These are phyloP conservation scores for Phengaris alcon DNA, from an alignment of 2,888 invertebrate species.

Conservation along the genomic window DNA sequence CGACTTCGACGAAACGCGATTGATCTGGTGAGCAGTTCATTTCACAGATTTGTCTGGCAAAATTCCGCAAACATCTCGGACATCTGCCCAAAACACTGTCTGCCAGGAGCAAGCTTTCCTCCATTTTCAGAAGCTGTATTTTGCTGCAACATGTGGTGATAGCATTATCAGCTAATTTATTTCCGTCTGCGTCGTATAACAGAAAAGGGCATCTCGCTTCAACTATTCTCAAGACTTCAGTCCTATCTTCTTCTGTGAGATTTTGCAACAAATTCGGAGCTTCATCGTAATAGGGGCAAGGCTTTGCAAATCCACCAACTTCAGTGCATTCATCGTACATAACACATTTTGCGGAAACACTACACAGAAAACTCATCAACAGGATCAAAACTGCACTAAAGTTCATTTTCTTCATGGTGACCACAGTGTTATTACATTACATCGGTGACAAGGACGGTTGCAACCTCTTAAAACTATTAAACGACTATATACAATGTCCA, in stretches of 20 bases:
- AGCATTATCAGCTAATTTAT: slow-evolving; percentile 51
- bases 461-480: background rate
- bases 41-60: slow-evolving; percentile 87
- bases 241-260: slow-evolving; percentile 54
- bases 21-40: slow-evolving; percentile 90
- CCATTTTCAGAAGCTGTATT: slow-evolving; percentile 75
- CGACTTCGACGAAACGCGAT: slow-evolving; percentile 61
- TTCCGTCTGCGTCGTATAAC: slow-evolving; percentile 60
- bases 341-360: slow-evolving; percentile 52
- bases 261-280: slow-evolving; percentile 49
- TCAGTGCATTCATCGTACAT: slow-evolving; percentile 57
- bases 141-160: slow-evolving; percentile 81
- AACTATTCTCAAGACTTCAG: slow-evolving; percentile 60
- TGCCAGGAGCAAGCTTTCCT: slow-evolving; percentile 78
- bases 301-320: slow-evolving; percentile 49
- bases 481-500: background rate
- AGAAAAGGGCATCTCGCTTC: slow-evolving; percentile 81
- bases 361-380: slow-evolving; percentile 48
- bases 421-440: background rate
- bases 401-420: background rate
- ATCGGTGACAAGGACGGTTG: background rate
- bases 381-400: slow-evolving; percentile 32
- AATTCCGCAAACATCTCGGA: slow-evolving; percentile 88
- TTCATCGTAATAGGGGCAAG: slow-evolving; percentile 50
- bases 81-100: slow-evolving; percentile 87